A percentile compares a stretch with the other conserved stretches of the same genome.
Conservation (phyloP, 23 tunicate species). For the Diplosoma virens region DNA sequence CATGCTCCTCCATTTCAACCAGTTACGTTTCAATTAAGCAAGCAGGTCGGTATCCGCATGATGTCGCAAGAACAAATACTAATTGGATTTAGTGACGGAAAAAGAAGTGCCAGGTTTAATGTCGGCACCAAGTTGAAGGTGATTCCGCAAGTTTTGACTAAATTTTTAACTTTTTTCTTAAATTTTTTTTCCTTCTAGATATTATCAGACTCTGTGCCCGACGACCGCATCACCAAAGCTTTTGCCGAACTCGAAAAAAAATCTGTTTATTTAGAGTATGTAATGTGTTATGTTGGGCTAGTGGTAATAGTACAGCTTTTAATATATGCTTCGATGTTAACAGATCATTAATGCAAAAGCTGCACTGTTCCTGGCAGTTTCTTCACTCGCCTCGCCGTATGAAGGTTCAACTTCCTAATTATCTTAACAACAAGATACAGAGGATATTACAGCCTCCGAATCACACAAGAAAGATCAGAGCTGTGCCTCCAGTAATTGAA, state of each 20-base stretch:
- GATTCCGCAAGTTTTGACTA: too few species aligned
- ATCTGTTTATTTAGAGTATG: constrained; percentile 35
- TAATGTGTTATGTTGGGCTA: too few species aligned
- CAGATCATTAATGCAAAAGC: constrained; percentile 42
- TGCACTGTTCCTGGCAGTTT: constrained; percentile 26
- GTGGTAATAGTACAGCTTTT: too few species aligned
- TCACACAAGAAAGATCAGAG: too few species aligned
- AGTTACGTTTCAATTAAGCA: constrained; percentile 52
- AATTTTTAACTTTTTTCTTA: background rate
- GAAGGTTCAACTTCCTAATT: constrained; percentile 55
- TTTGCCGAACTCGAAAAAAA: constrained; percentile 11
- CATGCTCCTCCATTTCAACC: constrained; percentile 93
- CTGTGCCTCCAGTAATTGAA: background rate
- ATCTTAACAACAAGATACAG: constrained; percentile 34
- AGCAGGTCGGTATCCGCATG: constrained; percentile 58
- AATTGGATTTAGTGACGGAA: constrained; percentile 55
- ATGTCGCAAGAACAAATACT: constrained; percentile 59
- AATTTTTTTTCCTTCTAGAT: background rate
- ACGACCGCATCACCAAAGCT: background rate
- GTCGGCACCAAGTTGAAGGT: constrained; percentile 65
- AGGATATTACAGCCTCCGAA: too few species aligned
- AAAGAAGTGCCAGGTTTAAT: constrained; percentile 66
- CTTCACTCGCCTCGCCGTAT: constrained; percentile 62
- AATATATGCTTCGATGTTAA: too few species aligned
- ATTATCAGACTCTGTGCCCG: background rate